Conservation (phyloP, 2,113 vertebrate species). For the Tylochromis polylepis region DNA sequence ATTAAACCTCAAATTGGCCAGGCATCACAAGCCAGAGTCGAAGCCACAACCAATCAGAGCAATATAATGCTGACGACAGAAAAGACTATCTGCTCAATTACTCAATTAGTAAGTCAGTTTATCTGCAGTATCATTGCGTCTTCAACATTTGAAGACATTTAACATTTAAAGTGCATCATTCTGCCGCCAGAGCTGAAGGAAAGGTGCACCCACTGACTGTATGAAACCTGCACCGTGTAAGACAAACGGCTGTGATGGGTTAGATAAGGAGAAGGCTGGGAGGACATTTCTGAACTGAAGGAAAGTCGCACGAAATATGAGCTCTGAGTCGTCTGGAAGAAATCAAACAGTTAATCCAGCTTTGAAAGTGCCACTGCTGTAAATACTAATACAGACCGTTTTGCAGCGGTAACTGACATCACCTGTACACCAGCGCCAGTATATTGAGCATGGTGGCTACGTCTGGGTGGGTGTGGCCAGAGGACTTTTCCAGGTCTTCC, state of each 20-base stretch:
- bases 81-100: not conserved
- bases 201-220: not conserved
- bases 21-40: not conserved
- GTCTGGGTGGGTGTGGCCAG: constrained; percentile 84
- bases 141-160: not conserved
- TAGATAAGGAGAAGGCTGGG: not conserved
- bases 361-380: not conserved
- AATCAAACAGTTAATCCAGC: not conserved
- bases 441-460: constrained; percentile 92
- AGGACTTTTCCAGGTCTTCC: constrained; percentile 86
- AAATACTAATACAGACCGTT: not conserved
- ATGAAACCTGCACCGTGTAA: not conserved
- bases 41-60: not conserved
- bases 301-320: not conserved
- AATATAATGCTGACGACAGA: not conserved
- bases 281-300: not conserved
- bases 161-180: not conserved
- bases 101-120: not conserved
- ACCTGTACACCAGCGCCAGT: constrained; percentile 86
- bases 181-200: not conserved
- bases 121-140: not conserved
- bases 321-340: not conserved
- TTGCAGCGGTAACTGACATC: not conserved
- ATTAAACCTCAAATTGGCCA: not conserved
- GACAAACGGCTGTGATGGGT: not conserved